Percentiles rank a stretch among this genome's conserved stretches.
Evolutionary conservation across 1,140 invertebrate genomes (phyloP).

Genomic region (Acromyrmex charruanus): DNA sequence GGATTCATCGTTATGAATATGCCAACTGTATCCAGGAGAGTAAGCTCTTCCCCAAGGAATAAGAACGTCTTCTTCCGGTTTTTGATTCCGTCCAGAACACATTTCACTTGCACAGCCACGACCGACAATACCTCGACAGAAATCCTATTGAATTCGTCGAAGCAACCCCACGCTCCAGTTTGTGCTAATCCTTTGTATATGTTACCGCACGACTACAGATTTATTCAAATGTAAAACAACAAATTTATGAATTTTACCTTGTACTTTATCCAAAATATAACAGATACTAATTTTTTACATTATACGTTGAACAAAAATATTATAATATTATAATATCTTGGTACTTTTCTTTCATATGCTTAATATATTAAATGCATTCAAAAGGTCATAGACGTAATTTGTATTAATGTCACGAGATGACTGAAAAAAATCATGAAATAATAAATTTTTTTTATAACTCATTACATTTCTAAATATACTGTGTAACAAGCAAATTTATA

Average conservation of each 20-base stretch:
- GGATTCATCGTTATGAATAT: slow-evolving; percentile 99
- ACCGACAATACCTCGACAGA: slow-evolving; percentile 97
- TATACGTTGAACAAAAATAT: background rate
- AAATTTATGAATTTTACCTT: background rate
- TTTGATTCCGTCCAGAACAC: slow-evolving; percentile 94
- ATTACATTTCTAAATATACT: background rate
- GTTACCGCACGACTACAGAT: slow-evolving; percentile 93
- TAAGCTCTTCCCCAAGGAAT: slow-evolving; percentile 97
- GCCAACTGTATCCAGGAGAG: slow-evolving; percentile 95
- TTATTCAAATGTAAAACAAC: background rate
- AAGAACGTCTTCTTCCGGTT: slow-evolving; percentile 92
- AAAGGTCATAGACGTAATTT: background rate
- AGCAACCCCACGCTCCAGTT: slow-evolving; percentile 98
- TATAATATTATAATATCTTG: background rate
- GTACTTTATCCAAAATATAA: background rate
- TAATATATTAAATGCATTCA: background rate
- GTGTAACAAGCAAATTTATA: background rate
- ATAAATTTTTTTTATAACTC: background rate
- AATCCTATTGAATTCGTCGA: slow-evolving; percentile 98
- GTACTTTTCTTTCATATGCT: background rate
- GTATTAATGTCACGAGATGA: background rate
- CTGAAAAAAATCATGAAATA: background rate
- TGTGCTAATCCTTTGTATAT: slow-evolving; percentile 97
- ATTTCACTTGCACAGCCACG: slow-evolving; percentile 95
- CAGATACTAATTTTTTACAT: background rate